Evolutionary conservation across 92 coral and sea anemone genomes (phyloP).

Genomic region (Zoanthus sansibaricus): DNA sequence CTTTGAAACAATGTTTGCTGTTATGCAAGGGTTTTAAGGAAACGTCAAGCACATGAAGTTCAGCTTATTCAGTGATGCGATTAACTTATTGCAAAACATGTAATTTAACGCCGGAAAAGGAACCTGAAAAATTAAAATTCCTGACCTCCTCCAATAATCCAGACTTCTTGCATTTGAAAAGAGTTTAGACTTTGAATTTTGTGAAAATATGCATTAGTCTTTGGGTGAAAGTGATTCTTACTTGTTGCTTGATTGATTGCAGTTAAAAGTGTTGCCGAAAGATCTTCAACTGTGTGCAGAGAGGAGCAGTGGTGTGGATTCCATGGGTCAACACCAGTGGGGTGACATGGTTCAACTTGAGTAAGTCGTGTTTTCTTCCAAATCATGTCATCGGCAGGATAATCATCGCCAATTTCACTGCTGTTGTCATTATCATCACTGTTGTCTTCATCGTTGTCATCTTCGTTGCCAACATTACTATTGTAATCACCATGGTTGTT

Average conservation of each 20-base stretch:
- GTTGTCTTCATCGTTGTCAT: background rate
- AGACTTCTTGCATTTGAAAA: no score
- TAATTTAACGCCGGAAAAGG: no score
- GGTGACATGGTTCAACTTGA: slow-evolving; percentile 98
- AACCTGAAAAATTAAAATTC: no score
- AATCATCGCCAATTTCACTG: background rate
- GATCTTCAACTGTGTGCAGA: slow-evolving; percentile 97
- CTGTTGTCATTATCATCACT: background rate
- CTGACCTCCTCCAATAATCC: no score
- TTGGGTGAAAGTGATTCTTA: no score
- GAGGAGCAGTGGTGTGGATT: slow-evolving; percentile 98
- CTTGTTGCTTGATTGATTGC: background rate
- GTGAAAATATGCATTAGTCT: no score
- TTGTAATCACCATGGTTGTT: background rate
- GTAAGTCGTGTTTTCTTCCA: slow-evolving; percentile 55
- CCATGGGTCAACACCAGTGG: slow-evolving; percentile 99
- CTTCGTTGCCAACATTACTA: background rate
- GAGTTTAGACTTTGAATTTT: no score
- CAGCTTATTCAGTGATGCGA: no score
- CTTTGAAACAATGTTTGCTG: no score
- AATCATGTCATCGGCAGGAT: background rate
- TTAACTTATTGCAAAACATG: no score
- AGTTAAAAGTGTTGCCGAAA: slow-evolving; percentile 95
- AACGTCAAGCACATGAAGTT: no score
- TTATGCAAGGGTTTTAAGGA: no score